Conservation (phyloP, 1,140 invertebrate species). For the Mycetomoellerius zeteki region DNA sequence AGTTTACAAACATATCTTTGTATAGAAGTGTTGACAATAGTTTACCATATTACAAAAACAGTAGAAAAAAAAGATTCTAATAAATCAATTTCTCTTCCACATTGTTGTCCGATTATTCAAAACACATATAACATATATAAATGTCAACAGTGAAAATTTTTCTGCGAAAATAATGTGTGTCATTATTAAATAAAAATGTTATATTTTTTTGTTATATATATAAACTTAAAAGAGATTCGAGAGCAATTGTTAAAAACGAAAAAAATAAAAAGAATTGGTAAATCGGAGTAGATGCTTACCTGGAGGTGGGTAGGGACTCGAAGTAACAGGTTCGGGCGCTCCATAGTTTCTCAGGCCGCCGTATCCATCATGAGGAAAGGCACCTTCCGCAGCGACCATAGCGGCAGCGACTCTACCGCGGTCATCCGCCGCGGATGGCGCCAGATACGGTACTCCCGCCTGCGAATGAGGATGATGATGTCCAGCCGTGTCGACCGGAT, state of each 20-base stretch:
- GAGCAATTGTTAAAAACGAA: neutral
- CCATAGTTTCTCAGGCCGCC: conserved; percentile 91
- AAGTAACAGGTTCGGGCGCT: conserved; percentile 91
- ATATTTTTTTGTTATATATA: neutral
- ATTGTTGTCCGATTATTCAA: neutral
- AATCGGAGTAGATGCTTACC: conserved; percentile 87
- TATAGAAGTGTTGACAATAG: neutral
- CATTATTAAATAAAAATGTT: neutral
- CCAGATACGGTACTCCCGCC: conserved; percentile 88
- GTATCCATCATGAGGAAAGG: conserved; percentile 92
- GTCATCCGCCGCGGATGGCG: conserved; percentile 89
- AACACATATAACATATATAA: conserved; percentile 4
- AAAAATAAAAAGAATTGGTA: neutral
- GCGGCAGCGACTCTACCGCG: conserved; percentile 89
- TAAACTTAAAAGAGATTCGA: neutral
- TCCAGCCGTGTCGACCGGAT: conserved; percentile 86
- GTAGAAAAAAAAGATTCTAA: neutral
- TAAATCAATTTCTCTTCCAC: neutral
- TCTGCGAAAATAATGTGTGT: neutral
- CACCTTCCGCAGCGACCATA: conserved; percentile 90
- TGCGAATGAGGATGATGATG: conserved; percentile 88
- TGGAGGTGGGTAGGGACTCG: conserved; percentile 93
- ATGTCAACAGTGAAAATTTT: neutral
- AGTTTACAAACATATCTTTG: neutral
- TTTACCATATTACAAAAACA: neutral